phyloP scores from a whole-genome alignment of 2,113 vertebrate species.

The Sinocyclocheilus maitianheensis region DNA sequence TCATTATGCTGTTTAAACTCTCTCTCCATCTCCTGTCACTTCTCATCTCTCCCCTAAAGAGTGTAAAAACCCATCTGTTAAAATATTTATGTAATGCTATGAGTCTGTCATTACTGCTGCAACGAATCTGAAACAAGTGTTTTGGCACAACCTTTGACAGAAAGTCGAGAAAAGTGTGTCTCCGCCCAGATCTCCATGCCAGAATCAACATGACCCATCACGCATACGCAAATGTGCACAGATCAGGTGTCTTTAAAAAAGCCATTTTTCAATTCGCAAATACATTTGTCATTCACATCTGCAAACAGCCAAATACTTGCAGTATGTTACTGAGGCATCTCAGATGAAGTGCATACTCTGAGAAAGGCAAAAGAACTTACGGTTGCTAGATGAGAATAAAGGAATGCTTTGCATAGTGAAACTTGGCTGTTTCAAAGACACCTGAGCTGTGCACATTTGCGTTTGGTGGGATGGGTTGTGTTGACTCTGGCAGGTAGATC shows the following conservation, averaged over 20 bases:
- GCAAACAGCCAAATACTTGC: background rate
- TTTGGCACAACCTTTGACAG: constrained; percentile 30
- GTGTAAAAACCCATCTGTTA: constrained; percentile 44
- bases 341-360: background rate
- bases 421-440: background rate
- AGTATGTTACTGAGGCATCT: background rate
- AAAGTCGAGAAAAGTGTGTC: constrained; percentile 14
- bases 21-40: constrained; percentile 20
- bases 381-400: background rate
- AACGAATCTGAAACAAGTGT: constrained; percentile 7
- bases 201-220: constrained; percentile 25
- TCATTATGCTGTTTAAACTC: constrained; percentile 35
- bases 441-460: background rate
- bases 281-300: background rate
- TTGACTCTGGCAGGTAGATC: constrained; percentile 3
- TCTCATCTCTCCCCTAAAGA: background rate
- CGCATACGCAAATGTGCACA: background rate
- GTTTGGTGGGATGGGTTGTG: constrained; percentile 1
- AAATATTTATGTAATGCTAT: constrained; percentile 46
- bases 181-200: constrained; percentile 6
- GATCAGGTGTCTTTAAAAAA: background rate
- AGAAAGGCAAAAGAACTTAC: background rate
- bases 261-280: background rate
- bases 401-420: background rate
- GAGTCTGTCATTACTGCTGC: constrained; percentile 30